Base-by-base conservation (phyloP, 2,797 vertebrate genomes). In the Calcarius lapponicus region DNA sequence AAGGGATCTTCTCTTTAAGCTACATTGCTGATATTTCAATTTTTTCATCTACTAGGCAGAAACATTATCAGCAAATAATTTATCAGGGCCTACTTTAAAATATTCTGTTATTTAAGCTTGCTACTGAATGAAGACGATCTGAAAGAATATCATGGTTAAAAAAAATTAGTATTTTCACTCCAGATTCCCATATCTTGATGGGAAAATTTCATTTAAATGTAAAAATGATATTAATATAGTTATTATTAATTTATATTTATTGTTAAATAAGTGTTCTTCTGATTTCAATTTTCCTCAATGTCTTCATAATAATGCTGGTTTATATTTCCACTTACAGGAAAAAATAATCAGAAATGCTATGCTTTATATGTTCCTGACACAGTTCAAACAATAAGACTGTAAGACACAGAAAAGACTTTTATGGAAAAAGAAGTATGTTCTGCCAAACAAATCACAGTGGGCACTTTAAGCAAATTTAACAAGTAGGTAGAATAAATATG, bases 391-490 rank as follows among this genome's bases (percentile, higher is more conserved):
- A 72, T 34, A 80, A 57, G 58, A 75, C 16, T 54, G 13, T 53
- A 57, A 89, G 53, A 48, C 13, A 57, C 6, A 79, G n/a, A 66
- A 81, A 73, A 64, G 2, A 48, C 51, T 76, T 83, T 76, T 76
- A 70, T 50, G 60, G 26, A 61, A 86, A 83, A 86, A 93, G 32
- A 58, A 61, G 17, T 53, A 13, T 80, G 48, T 61, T 94, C 57
- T 87, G 61, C 86, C 80, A 92, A 89, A 91, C 54, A 95, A 96
- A 93, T 92, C 92, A 94, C 88, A 78, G 69, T 69, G 81, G 92
- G 78, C 62, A 86, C 60, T 95, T 95, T 78, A 96, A 91, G 65
- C 56, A 94, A 96, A 88, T 80, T 92, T 96, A 90, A 79, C 95
- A 92, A 95, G 75, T 58, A 85, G 61, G 56, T 84, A 86, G 92